phyloP scores from a whole-genome alignment of 2,113 vertebrate genomes.

The Trogon melanurus region DNA sequence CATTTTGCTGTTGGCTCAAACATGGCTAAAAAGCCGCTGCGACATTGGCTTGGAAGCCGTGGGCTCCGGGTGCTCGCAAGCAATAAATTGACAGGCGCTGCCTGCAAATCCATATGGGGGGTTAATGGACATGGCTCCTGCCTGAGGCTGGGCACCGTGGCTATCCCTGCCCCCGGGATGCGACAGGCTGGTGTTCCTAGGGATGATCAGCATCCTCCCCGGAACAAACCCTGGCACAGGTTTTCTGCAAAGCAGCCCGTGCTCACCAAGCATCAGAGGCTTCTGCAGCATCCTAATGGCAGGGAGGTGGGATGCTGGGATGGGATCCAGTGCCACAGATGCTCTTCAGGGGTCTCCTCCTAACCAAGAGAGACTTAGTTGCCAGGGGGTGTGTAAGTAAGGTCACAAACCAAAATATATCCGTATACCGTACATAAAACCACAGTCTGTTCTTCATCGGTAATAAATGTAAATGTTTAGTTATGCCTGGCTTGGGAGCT shows the following conservation, averaged over 20 bases:
- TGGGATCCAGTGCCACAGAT: fast-evolving
- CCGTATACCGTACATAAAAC: constrained; percentile 78
- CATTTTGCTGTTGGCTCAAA: not conserved
- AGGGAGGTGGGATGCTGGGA: not conserved
- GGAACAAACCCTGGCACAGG: not conserved
- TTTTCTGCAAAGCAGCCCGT: not conserved
- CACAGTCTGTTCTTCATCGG: constrained; percentile 81
- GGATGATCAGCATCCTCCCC: not conserved
- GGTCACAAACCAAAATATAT: constrained; percentile 71
- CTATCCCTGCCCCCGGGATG: not conserved
- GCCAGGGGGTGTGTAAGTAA: not conserved
- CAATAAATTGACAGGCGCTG: not conserved
- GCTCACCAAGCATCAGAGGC: not conserved
- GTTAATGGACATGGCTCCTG: not conserved
- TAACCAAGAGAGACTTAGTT: not conserved
- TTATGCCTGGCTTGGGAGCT: constrained; percentile 82
- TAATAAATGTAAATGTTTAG: constrained; percentile 88
- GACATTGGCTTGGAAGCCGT: not conserved
- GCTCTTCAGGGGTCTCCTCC: not conserved
- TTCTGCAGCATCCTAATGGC: not conserved
- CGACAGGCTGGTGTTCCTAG: not conserved
- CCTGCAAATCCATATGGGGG: not conserved
- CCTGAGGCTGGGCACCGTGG: not conserved
- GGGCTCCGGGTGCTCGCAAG: fast-evolving
- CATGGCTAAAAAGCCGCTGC: not conserved